Conservation (phyloP, 2,113 vertebrate genomes). For the Phasianus colchicus region DNA sequence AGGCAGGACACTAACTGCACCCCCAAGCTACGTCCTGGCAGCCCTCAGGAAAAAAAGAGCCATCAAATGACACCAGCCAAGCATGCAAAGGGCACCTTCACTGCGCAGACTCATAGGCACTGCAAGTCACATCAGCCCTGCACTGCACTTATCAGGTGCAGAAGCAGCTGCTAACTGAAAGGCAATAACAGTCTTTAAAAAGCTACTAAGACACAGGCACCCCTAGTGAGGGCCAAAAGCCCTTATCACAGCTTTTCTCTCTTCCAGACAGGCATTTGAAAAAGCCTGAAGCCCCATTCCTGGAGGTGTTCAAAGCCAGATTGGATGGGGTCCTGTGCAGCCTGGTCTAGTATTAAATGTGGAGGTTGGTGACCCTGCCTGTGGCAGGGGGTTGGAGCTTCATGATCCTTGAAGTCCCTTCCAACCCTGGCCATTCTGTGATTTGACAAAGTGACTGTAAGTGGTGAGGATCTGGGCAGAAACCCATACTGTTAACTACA, state of each 20-base stretch:
- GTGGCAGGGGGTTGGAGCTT: too few species aligned
- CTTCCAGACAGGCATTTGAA: not conserved
- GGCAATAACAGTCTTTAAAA: not conserved
- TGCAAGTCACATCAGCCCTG: not conserved
- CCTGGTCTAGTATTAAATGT: too few species aligned
- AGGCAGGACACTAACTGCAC: not conserved
- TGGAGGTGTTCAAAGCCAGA: too few species aligned
- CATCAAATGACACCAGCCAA: not conserved
- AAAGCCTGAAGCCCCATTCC: not conserved
- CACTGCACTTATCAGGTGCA: too few species aligned
- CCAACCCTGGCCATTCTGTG: too few species aligned
- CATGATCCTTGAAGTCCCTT: not conserved
- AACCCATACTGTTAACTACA: not conserved
- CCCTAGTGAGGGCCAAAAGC: not conserved
- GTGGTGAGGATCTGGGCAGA: not conserved
- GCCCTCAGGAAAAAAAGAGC: not conserved
- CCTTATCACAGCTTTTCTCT: not conserved
- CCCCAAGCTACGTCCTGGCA: not conserved
- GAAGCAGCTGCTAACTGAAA: not conserved
- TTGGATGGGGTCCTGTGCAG: too few species aligned
- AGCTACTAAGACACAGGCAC: not conserved
- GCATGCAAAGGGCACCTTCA: too few species aligned
- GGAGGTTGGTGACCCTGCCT: too few species aligned
- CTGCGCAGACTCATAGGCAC: not conserved
- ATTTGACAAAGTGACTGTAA: not conserved